phyloP scores from a whole-genome alignment of 2,888 invertebrate genomes.

The Mellilla xanthometata region DNA sequence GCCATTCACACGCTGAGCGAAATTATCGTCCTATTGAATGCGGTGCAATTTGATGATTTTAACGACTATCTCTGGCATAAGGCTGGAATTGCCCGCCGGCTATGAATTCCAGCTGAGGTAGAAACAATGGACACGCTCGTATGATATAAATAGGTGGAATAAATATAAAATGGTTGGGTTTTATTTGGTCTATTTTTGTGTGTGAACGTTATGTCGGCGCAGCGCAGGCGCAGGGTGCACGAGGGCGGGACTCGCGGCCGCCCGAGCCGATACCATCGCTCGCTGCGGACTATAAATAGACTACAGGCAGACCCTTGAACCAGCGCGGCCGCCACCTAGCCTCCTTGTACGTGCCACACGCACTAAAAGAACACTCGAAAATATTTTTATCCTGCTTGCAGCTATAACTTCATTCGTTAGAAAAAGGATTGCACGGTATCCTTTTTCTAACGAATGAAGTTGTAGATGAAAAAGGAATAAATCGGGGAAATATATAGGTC shows the following conservation, averaged over 20 bases:
- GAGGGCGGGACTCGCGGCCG: conserved; percentile 69
- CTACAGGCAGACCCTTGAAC: conserved; percentile 75
- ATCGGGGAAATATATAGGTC: too few relatives aligned
- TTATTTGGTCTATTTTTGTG: conserved; percentile 75
- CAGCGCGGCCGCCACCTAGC: conserved; percentile 42
- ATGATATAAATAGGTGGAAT: conserved; percentile 75
- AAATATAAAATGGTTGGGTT: conserved; percentile 67
- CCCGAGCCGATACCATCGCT: conserved; percentile 71
- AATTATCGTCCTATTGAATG: conserved; percentile 16
- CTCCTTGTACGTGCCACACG: background rate
- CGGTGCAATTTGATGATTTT: conserved; percentile 53
- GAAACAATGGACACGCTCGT: conserved; percentile 68
- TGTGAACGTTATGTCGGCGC: conserved; percentile 69
- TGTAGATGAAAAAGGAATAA: too few relatives aligned
- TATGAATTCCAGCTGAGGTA: conserved; percentile 66
- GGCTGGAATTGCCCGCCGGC: conserved; percentile 59
- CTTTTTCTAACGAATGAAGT: too few relatives aligned
- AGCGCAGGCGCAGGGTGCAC: conserved; percentile 74
- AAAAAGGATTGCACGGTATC: too few relatives aligned
- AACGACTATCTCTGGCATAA: conserved; percentile 50
- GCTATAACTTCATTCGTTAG: too few relatives aligned
- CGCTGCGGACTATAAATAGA: conserved; percentile 76
- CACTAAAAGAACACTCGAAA: background rate
- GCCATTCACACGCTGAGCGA: conserved; percentile 13
- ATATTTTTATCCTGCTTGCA: conserved; percentile 1